phyloP scores from a whole-genome alignment of 2,113 vertebrate species.

The Cyanoliseus patagonus region DNA sequence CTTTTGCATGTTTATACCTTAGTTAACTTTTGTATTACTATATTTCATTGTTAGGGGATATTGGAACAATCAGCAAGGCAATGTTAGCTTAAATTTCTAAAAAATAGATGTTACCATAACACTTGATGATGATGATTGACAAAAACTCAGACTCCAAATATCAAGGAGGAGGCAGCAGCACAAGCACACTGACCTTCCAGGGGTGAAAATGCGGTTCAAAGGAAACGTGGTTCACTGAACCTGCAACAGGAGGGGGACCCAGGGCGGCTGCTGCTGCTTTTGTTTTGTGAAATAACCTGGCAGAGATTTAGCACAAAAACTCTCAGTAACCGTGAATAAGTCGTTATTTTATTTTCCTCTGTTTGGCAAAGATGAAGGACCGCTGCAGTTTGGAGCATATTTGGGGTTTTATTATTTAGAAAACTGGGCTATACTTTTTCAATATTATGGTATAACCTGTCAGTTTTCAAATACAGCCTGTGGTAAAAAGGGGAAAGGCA shows the following conservation, averaged over 20 bases:
- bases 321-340: rapidly evolving
- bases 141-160: background rate
- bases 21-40: slow-evolving; percentile 76
- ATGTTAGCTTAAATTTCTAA: slow-evolving; percentile 55
- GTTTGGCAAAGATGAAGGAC: background rate
- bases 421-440: background rate
- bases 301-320: background rate
- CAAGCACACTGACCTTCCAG: background rate
- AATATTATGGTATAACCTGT: background rate
- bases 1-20: slow-evolving; percentile 79
- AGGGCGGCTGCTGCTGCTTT: background rate
- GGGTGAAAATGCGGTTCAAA: background rate
- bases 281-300: background rate
- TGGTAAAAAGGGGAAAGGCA: background rate
- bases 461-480: background rate
- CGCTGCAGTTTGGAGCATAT: background rate
- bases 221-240: background rate
- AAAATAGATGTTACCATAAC: slow-evolving; percentile 30
- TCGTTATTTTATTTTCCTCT: background rate
- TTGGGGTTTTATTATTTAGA: background rate
- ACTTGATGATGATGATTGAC: background rate
- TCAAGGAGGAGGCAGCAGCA: background rate
- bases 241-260: background rate
- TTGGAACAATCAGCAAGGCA: slow-evolving; percentile 42
- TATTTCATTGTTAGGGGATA: slow-evolving; percentile 68